Base-by-base conservation (phyloP, 64 coral and sea anemone species). In the Catalaphyllia jardinei region DNA sequence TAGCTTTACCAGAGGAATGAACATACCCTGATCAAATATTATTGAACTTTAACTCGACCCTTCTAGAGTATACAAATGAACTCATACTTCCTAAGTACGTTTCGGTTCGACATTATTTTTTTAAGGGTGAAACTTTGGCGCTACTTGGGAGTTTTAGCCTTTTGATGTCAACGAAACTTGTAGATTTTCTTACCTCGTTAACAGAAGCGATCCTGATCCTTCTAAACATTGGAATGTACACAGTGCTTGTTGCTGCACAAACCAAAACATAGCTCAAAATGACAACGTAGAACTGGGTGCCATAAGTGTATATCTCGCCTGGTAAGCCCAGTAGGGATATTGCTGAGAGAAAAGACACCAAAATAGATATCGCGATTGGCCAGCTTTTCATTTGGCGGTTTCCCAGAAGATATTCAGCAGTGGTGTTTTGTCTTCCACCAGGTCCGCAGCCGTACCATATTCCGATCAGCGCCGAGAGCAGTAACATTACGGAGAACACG, bases 171-270 rank as follows among this genome's bases (percentile, higher is more conserved):
- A 57, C 12, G 54, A 57, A 14, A 57, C 10, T 14, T 10, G 52
- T 52, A 64, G 30, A 13, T 46, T 24, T 12, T 35, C 87, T 69
- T 79, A 94, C 93, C 88, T 94, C 93, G 25, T 94, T 90, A 18
- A 88, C 88, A 80, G 88, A 82, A 24, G 82, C 91, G 4, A 94
- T 64, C 12, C 74, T 79, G 4, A 87, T 94, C 3, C 88, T 62
- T 62, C 89, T 52, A 25, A 94, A 94, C 93, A 94, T 94, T 4
- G 93, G 93, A 19, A 94, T 84, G 29, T 91, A 94, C 9, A 94
- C 72, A 22, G 86, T 62, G 31, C 67, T 54, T 3, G 73, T 75
- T 0, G 86, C 63, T 33, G 62, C 33, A 57, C 93, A 94, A 24
- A 91, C 91, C 7, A 94, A 25, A 25, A 94, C 61, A 17, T 91